Conservation (phyloP, 2,797 vertebrate genomes). For the Acestrorhynchus altus region DNA sequence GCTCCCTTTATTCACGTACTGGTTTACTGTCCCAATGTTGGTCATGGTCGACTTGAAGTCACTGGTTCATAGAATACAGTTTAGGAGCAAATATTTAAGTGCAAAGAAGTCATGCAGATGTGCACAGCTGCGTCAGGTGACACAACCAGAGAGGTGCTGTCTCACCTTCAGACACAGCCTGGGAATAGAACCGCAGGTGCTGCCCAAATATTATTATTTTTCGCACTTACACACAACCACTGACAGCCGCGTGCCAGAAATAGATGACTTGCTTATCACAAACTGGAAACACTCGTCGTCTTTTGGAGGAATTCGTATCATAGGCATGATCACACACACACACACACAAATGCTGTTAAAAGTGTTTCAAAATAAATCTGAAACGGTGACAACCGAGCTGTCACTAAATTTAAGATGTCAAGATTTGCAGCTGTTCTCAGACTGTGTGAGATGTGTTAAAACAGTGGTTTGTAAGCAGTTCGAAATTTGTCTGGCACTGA, state of each 20-base stretch:
- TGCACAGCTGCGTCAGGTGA: neutral
- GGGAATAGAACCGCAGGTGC: constrained; percentile 38
- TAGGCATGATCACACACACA: constrained; percentile 30
- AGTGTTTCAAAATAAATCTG: constrained; percentile 4
- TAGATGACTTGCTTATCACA: constrained; percentile 48
- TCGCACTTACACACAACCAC: constrained; percentile 51
- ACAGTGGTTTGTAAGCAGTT: neutral
- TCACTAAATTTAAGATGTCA: constrained; percentile 16
- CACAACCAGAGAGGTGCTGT: constrained; percentile 16
- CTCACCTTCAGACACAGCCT: constrained; percentile 14
- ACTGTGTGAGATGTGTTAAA: neutral
- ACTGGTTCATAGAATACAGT: neutral
- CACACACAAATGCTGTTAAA: neutral
- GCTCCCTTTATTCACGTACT: too few relatives aligned
- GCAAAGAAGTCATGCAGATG: neutral
- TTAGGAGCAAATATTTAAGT: neutral
- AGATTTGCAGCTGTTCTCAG: neutral
- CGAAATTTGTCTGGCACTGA: constrained; percentile 1
- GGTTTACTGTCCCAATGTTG: too few relatives aligned
- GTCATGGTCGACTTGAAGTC: too few relatives aligned
- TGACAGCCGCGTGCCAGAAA: constrained; percentile 50
- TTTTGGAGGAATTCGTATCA: constrained; percentile 35
- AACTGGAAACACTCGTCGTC: constrained; percentile 33
- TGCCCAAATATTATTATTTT: constrained; percentile 53
- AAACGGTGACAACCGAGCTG: constrained; percentile 11